A percentile compares a stretch with the other conserved stretches of the same genome.
These are phyloP conservation scores for Acleris holmiana DNA, from an alignment of 2,888 invertebrate genomes.

Conservation along the genomic window DNA sequence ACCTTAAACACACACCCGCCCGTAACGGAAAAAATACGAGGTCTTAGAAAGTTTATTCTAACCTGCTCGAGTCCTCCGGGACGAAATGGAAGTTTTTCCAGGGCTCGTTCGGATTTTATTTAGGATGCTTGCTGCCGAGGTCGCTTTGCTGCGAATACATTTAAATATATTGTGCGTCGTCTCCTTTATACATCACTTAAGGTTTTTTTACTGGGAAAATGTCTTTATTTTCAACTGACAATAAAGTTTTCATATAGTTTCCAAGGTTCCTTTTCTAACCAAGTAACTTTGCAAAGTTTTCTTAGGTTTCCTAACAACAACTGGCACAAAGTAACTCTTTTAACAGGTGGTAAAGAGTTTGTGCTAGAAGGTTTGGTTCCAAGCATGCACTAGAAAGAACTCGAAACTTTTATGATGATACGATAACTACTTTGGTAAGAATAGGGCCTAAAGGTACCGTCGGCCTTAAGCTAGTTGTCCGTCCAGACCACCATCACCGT, in stretches of 20 bases:
- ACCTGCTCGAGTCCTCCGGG: conserved; percentile 58
- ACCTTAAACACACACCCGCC: conserved; percentile 24
- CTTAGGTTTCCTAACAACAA: too few relatives aligned
- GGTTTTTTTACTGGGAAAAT: conserved; percentile 20
- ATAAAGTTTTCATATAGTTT: conserved; percentile 8
- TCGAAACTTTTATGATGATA: too few relatives aligned
- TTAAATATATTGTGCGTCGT: conserved; percentile 56
- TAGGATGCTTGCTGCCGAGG: conserved; percentile 53
- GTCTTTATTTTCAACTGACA: conserved; percentile 18
- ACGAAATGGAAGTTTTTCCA: conserved; percentile 53
- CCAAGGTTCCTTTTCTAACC: not conserved
- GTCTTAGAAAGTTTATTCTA: conserved; percentile 59
- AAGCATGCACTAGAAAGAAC: too few relatives aligned
- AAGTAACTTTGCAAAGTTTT: too few relatives aligned
- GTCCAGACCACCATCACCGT: too few relatives aligned
- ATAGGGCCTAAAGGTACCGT: too few relatives aligned
- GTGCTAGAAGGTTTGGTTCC: too few relatives aligned
- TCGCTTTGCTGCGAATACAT: conserved; percentile 62
- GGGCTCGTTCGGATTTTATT: conserved; percentile 61
- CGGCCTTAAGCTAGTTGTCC: too few relatives aligned
- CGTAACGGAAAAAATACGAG: conserved; percentile 47
- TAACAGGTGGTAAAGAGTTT: too few relatives aligned
- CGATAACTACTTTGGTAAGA: too few relatives aligned
- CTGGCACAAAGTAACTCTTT: too few relatives aligned
- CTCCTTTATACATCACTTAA: conserved; percentile 34